Conservation (phyloP, 2,888 invertebrate species). For the Ectobius pallidus region DNA sequence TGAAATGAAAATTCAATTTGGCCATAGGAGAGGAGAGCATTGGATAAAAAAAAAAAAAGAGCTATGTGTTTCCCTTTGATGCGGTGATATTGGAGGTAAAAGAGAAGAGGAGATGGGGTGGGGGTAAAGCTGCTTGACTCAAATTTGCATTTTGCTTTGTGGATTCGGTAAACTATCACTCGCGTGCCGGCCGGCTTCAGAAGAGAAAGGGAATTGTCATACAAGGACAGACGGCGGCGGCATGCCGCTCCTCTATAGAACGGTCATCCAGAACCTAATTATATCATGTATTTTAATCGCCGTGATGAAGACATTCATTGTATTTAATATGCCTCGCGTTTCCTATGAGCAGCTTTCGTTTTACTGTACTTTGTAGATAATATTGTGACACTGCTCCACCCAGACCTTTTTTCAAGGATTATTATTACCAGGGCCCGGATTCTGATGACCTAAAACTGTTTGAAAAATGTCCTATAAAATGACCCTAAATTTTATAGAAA, state of each 20-base stretch:
- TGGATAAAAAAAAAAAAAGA: slow-evolving; percentile 15
- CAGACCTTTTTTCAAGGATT: too few relatives aligned
- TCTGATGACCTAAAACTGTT: too few relatives aligned
- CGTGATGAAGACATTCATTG: not conserved
- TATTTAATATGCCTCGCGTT: too few relatives aligned
- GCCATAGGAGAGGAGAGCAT: slow-evolving; percentile 27
- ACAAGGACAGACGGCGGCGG: too few relatives aligned
- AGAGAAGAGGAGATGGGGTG: not conserved
- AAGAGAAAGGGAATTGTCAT: not conserved
- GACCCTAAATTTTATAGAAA: too few relatives aligned
- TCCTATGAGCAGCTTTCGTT: too few relatives aligned
- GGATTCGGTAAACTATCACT: slow-evolving; percentile 25
- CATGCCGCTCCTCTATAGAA: too few relatives aligned
- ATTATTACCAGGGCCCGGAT: too few relatives aligned
- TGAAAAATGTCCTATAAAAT: too few relatives aligned
- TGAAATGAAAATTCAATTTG: slow-evolving; percentile 40
- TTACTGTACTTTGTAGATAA: too few relatives aligned
- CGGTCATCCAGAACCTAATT: not conserved
- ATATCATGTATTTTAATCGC: not conserved
- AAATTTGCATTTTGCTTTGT: slow-evolving; percentile 35
- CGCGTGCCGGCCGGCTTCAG: not conserved
- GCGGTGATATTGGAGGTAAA: slow-evolving; percentile 34
- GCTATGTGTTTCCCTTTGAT: slow-evolving; percentile 29
- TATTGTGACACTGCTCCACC: too few relatives aligned
- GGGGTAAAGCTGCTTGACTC: slow-evolving; percentile 13